Percentiles rank a stretch among this genome's conserved stretches.
Evolutionary conservation across 2,113 vertebrate species (phyloP).

Genomic region (Nannospalax galili): DNA sequence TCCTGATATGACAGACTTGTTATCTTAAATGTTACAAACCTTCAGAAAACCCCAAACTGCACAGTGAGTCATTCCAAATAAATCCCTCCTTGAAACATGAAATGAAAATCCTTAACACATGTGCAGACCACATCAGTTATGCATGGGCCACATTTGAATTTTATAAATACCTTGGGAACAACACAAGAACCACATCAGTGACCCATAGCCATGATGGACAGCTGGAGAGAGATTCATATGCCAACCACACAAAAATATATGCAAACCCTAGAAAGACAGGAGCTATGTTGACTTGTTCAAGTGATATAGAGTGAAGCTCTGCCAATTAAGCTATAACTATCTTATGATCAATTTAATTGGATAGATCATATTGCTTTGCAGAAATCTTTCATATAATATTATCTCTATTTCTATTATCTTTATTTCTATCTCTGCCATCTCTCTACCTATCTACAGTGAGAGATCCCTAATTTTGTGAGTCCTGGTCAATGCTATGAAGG

Average conservation of each 20-base stretch:
- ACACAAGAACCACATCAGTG: slow-evolving; percentile 72
- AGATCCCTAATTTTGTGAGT: neutral
- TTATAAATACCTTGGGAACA: slow-evolving; percentile 65
- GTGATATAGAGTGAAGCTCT: slow-evolving; percentile 32
- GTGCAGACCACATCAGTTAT: slow-evolving; percentile 68
- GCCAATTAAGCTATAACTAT: neutral
- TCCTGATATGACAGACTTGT: slow-evolving; percentile 55
- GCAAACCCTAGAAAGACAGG: slow-evolving; percentile 45
- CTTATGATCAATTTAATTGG: neutral
- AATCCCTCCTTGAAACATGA: slow-evolving; percentile 61
- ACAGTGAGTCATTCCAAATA: slow-evolving; percentile 68
- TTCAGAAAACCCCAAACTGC: slow-evolving; percentile 53
- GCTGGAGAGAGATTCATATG: slow-evolving; percentile 66
- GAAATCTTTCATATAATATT: neutral
- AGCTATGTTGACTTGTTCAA: slow-evolving; percentile 48
- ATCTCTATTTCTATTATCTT: neutral
- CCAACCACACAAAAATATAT: slow-evolving; percentile 35
- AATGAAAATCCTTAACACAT: slow-evolving; percentile 70
- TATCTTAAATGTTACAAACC: slow-evolving; percentile 58
- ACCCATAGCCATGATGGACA: neutral
- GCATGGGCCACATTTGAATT: slow-evolving; percentile 58
- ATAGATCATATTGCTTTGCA: neutral
- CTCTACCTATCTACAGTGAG: neutral
- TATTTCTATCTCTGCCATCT: neutral
- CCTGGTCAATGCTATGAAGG: neutral